phyloP scores from a whole-genome alignment of 2,888 invertebrate genomes.

The Lissonota sp. region DNA sequence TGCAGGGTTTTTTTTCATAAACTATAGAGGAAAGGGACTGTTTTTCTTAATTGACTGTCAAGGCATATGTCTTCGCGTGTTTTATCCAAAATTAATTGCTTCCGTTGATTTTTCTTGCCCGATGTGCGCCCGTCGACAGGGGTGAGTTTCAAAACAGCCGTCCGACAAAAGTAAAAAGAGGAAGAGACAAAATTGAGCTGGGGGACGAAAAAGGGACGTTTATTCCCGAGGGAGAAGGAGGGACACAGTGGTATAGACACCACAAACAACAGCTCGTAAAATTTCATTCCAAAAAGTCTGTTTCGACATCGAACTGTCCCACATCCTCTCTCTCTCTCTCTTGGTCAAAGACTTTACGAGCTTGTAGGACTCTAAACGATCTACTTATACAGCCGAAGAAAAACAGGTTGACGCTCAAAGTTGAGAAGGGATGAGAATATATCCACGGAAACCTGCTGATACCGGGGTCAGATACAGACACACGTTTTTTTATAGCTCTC shows the following conservation, averaged over 20 bases:
- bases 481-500: not conserved
- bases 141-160: conserved; percentile 43
- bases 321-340: conserved; percentile 8
- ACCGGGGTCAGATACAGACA: conserved; percentile 34
- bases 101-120: conserved; percentile 33
- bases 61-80: conserved; percentile 2
- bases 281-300: conserved; percentile 56
- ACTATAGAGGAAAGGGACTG: not conserved
- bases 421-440: conserved; percentile 28
- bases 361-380: conserved; percentile 65
- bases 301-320: conserved; percentile 50
- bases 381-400: conserved; percentile 50
- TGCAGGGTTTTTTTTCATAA: not conserved
- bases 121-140: not conserved
- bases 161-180: conserved; percentile 1
- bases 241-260: conserved; percentile 21
- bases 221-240: conserved; percentile 27
- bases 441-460: conserved; percentile 50
- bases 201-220: not conserved
- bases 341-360: conserved; percentile 57
- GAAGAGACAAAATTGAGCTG: not conserved
- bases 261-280: conserved; percentile 51
- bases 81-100: conserved; percentile 49
- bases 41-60: not conserved
- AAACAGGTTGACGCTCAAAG: conserved; percentile 58